Conservation (phyloP, 2,113 vertebrate genomes). For the Oreotragus oreotragus region DNA sequence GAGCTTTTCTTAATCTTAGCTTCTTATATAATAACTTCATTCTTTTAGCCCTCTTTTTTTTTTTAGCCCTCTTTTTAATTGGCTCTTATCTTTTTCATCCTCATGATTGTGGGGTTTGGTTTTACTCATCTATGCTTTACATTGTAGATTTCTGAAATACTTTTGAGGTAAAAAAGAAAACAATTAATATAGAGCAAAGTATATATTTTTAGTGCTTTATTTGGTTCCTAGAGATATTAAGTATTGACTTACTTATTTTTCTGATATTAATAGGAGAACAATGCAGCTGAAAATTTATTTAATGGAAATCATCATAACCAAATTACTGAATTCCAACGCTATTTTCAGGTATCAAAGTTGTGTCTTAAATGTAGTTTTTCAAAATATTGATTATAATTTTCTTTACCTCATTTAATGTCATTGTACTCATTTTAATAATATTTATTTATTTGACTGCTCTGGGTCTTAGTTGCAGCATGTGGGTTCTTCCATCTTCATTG, state of each 20-base stretch:
- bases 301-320: conserved; percentile 74
- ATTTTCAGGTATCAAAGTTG: conserved; percentile 79
- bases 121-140: conserved; percentile 27
- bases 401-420: not conserved
- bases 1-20: not conserved
- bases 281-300: conserved; percentile 70
- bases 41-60: not conserved
- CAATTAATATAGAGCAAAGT: not conserved
- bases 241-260: conserved; percentile 33
- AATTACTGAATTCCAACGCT: conserved; percentile 78
- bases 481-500: not conserved
- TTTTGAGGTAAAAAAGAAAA: conserved; percentile 21
- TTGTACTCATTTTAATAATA: not conserved
- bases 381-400: not conserved
- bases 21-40: conserved; percentile 21
- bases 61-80: not conserved
- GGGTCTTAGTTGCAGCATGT: not conserved
- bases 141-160: not conserved
- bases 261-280: conserved; percentile 58
- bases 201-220: not conserved
- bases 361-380: not conserved
- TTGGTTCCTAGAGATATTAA: conserved; percentile 23
- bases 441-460: not conserved
- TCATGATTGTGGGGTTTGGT: not conserved
- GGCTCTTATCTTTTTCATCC: conserved; percentile 3